Evolutionary conservation across 2,113 vertebrate genomes (phyloP), one percentile per base, ranked within the genome.

Genomic region (Chauna torquata): DNA sequence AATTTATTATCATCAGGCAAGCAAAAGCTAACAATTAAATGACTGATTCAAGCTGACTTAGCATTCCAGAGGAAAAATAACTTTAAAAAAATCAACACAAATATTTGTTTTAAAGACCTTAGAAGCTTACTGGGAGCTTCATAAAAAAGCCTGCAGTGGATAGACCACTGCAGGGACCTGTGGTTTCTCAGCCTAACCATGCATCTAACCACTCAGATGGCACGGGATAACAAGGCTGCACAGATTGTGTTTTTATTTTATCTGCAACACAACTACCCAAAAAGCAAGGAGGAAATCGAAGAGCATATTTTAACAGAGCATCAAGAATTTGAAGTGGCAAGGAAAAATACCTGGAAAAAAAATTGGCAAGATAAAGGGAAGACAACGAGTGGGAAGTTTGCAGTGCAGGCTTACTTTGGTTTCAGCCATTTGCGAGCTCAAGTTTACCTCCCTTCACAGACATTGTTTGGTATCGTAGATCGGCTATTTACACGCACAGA

Each of bases 131-230:
- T 30, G 36, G 38, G 32, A 80, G 62, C 25, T 40, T 24, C 7
- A 2, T 34, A 55, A 10, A 54, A n/a, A 44, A 85, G 13, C 34
- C 55, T 79, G 52, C 20, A 32, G 3, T 1, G 12, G 12, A 50
- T 50, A 44, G 30, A 34, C 12, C 22, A 11, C 12, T 3, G 34
- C 1, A 89, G 45, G 45, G 91, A 72, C 42, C 65, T 75, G 69
- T 2, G 74, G 74, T 50, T 86, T 16, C 75, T 59, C 38, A 18
- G 30, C 22, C 68, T 34, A 57, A 34, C 85, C 79, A 38, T 0
- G 1, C 17, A 16, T 36, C 69, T 28, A 34, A 84, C 49, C 72
- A 23, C 64, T 27, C 1, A 0, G 25, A 34, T 4, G n/a, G 38
- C 42, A 58, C 2, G 20, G 82, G 80, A 62, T 50, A 36, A 57